phyloP scores from a whole-genome alignment of 2,888 invertebrate species.

The Fissipunctia ypsillon region DNA sequence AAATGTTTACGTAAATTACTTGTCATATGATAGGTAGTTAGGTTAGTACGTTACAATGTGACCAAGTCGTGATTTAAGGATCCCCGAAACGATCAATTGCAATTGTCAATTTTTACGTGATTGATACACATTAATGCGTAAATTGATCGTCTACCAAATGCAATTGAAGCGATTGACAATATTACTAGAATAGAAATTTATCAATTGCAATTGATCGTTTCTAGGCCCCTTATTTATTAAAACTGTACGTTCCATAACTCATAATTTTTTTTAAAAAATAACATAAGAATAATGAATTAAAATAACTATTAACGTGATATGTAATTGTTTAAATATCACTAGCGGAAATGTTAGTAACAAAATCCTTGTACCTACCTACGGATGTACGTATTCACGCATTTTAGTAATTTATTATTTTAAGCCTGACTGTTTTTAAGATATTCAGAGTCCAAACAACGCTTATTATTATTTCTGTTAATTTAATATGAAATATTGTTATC shows the following conservation, averaged over 20 bases:
- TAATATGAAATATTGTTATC: background rate
- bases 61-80: background rate
- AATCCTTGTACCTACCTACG: background rate
- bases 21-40: background rate
- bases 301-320: background rate
- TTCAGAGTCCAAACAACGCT: background rate
- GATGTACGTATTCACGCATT: background rate
- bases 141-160: too few species aligned
- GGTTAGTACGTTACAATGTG: background rate
- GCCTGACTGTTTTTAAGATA: background rate
- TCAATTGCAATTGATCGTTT: too few species aligned
- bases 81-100: too few species aligned
- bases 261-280: background rate
- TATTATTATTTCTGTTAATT: background rate
- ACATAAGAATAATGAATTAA: background rate
- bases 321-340: background rate
- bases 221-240: too few species aligned
- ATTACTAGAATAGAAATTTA: too few species aligned
- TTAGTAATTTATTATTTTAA: background rate
- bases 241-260: background rate
- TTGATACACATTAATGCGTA: too few species aligned
- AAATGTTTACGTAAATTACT: background rate
- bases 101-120: too few species aligned
- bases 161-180: too few species aligned
- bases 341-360: constrained; percentile 1